Percentiles rank a stretch among this genome's conserved stretches.
These are phyloP conservation scores for Danio jaintianensis DNA, from an alignment of 2,797 vertebrate species.

Conservation along the genomic window DNA sequence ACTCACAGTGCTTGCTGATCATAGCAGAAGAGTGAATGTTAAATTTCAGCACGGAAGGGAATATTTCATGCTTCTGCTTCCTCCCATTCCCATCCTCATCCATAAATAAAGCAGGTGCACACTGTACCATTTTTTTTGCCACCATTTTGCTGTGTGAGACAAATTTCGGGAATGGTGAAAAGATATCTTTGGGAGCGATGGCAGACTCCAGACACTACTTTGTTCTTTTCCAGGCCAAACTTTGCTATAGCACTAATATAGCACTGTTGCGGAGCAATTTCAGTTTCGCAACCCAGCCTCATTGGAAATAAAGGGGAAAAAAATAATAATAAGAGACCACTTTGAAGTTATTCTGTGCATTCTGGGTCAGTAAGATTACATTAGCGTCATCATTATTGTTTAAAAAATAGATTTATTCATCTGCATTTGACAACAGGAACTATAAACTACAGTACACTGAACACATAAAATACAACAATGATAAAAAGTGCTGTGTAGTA, in stretches of 20 bases:
- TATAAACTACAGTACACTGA: too few species aligned
- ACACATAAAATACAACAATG: too few species aligned
- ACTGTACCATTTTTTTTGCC: background rate
- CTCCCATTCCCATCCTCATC: background rate
- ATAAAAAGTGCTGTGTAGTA: too few species aligned
- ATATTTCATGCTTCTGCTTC: slow-evolving; percentile 9
- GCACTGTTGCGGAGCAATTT: background rate
- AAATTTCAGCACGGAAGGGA: slow-evolving; percentile 52
- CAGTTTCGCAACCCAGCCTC: background rate
- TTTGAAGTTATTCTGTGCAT: too few species aligned
- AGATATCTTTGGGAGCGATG: background rate
- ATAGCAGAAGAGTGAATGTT: slow-evolving; percentile 58
- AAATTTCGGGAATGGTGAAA: slow-evolving; percentile 7
- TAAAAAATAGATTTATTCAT: too few species aligned
- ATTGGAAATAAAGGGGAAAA: background rate
- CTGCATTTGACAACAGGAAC: too few species aligned
- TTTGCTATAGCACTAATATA: background rate
- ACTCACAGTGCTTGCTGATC: slow-evolving; percentile 39
- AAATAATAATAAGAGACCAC: too few species aligned
- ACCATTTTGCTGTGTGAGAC: slow-evolving; percentile 6
- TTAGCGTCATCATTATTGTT: too few species aligned
- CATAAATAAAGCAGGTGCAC: slow-evolving; percentile 30
- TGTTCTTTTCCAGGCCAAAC: slow-evolving; percentile 1
- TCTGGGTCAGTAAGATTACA: too few species aligned
- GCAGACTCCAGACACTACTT: slow-evolving; percentile 7